Conservation (phyloP, 2,888 invertebrate genomes). For the Agonum fuliginosum region DNA sequence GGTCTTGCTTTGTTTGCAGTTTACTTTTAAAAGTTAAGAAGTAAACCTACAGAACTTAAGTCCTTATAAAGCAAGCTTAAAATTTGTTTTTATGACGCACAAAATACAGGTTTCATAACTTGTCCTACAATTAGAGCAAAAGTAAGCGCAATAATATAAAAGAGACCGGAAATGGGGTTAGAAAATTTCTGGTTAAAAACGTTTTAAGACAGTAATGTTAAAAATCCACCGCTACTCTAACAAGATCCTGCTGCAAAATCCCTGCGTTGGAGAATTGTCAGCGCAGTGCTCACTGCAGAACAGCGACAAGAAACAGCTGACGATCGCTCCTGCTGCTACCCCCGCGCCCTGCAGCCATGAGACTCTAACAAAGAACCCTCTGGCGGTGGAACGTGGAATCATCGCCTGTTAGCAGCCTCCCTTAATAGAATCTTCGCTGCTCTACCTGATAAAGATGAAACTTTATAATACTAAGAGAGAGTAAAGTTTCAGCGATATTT, state of each 20-base stretch:
- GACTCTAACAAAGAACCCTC: slow-evolving; percentile 14
- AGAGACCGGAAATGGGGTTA: too few species aligned
- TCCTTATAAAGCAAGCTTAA: too few species aligned
- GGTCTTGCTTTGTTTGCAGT: too few species aligned
- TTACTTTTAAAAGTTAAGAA: too few species aligned
- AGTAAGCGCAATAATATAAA: too few species aligned
- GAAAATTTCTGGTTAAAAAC: too few species aligned
- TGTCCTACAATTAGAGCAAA: background rate
- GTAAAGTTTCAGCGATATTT: slow-evolving; percentile 7
- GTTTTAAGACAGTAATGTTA: too few species aligned
- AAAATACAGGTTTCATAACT: too few species aligned
- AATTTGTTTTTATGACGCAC: too few species aligned
- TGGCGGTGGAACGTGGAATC: background rate
- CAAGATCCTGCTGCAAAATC: background rate
- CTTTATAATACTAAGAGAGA: slow-evolving; percentile 15
- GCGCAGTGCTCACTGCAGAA: slow-evolving; percentile 29
- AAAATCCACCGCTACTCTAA: too few species aligned
- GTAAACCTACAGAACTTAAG: too few species aligned
- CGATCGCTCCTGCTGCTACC: background rate
- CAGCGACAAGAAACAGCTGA: slow-evolving; percentile 38
- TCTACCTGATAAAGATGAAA: slow-evolving; percentile 12
- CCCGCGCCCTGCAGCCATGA: background rate
- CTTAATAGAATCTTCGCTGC: slow-evolving; percentile 4
- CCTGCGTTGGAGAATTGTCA: slow-evolving; percentile 20
- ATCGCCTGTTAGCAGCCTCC: background rate